phyloP scores from a whole-genome alignment of 2,113 vertebrate species.

The Siniperca knerii region DNA sequence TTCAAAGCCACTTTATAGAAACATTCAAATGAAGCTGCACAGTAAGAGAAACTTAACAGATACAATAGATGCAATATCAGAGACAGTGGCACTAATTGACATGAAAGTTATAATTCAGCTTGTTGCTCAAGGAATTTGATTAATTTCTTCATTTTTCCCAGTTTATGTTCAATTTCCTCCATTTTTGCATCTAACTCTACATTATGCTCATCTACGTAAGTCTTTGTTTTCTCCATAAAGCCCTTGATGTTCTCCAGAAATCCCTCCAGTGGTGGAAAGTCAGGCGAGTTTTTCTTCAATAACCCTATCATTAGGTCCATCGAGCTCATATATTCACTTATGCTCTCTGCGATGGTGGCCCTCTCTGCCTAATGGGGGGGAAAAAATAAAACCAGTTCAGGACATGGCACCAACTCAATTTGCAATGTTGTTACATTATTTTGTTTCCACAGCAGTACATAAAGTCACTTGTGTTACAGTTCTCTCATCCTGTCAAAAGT shows the following conservation, averaged over 20 bases:
- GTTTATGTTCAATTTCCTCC: no score
- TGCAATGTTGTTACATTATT: no score
- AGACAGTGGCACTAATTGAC: no score
- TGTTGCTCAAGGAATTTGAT: background rate
- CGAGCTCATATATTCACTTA: fast-evolving
- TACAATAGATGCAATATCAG: no score
- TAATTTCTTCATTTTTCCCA: fast-evolving
- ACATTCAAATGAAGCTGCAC: background rate
- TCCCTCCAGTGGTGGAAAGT: fast-evolving
- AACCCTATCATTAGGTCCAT: no score
- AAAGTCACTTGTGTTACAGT: background rate
- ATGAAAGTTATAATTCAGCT: conserved; percentile 13
- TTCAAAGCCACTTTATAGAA: background rate
- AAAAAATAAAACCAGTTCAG: background rate
- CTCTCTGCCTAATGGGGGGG: background rate
- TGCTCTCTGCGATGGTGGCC: fast-evolving
- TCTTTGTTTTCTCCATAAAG: background rate
- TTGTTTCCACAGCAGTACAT: background rate
- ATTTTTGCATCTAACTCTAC: fast-evolving
- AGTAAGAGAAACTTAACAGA: background rate
- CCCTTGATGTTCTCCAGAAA: fast-evolving
- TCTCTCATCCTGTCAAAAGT: background rate
- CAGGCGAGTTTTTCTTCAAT: fast-evolving
- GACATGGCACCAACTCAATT: background rate
- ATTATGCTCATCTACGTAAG: fast-evolving